Percentiles rank a stretch among this genome's conserved stretches.
Conservation (phyloP, 2,113 vertebrate species). For the Pycnonotus jocosus region DNA sequence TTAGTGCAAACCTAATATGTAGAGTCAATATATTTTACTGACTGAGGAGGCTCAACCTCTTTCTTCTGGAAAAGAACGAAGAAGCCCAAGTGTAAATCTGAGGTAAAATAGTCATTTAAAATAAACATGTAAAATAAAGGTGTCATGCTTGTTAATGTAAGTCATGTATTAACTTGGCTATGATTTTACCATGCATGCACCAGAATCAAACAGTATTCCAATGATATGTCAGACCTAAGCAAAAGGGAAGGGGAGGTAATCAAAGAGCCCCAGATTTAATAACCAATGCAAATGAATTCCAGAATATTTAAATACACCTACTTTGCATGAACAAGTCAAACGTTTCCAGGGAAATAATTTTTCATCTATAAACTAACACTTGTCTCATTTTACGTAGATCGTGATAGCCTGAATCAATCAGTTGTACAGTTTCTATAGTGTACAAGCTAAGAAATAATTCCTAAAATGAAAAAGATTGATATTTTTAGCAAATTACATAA, state of each 20-base stretch:
- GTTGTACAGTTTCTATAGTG: neutral
- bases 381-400: neutral
- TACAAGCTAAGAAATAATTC: neutral
- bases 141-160: neutral
- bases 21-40: neutral
- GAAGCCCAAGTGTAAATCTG: neutral
- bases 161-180: neutral
- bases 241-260: neutral
- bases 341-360: conserved; percentile 7
- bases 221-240: neutral
- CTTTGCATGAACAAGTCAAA: neutral
- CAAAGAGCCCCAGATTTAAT: neutral
- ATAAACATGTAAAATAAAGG: neutral
- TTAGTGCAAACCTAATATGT: neutral
- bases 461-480: neutral
- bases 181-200: neutral
- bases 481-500: conserved; percentile 44
- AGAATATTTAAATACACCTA: conserved; percentile 14
- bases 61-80: neutral
- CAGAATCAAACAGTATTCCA: neutral
- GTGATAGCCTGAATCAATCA: neutral
- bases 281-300: conserved; percentile 2
- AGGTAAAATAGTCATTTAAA: neutral
- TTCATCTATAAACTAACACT: conserved; percentile 5
- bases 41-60: neutral